Conservation (phyloP, 1,140 invertebrate species). For the Camponotus pennsylvanicus region DNA sequence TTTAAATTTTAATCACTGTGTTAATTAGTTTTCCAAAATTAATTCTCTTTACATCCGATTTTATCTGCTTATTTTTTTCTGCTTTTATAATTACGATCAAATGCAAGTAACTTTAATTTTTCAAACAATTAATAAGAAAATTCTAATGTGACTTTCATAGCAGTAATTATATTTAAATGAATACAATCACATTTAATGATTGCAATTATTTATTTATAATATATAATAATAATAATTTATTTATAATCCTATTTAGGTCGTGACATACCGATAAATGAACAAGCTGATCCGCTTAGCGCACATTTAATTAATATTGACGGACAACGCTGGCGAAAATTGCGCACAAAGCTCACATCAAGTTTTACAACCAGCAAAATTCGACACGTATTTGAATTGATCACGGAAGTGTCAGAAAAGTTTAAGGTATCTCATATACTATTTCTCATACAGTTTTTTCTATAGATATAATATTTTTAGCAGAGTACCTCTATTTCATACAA, state of each 20-base stretch:
- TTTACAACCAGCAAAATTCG: conserved; percentile 85
- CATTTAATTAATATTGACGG: conserved; percentile 75
- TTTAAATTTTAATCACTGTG: too few relatives aligned
- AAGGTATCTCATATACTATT: conserved; percentile 23
- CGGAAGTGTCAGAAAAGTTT: conserved; percentile 36
- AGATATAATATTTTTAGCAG: background rate
- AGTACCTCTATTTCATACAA: background rate
- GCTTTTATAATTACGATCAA: background rate
- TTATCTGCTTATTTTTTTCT: background rate
- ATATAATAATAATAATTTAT: too few relatives aligned
- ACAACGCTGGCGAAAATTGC: conserved; percentile 82
- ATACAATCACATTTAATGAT: background rate
- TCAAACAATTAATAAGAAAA: background rate
- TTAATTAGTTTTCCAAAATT: too few relatives aligned
- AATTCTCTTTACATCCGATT: too few relatives aligned
- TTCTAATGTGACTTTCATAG: too few relatives aligned
- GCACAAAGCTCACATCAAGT: conserved; percentile 83
- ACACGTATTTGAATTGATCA: conserved; percentile 73
- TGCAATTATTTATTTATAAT: too few relatives aligned
- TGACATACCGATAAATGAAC: too few relatives aligned
- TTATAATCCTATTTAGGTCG: too few relatives aligned
- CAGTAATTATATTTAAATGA: conserved; percentile 29
- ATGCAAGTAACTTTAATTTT: background rate
- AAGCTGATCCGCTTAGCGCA: conserved; percentile 72
- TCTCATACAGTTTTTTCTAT: background rate